Conservation (phyloP, 1,140 invertebrate species). For the Amphibalanus amphitrite region DNA sequence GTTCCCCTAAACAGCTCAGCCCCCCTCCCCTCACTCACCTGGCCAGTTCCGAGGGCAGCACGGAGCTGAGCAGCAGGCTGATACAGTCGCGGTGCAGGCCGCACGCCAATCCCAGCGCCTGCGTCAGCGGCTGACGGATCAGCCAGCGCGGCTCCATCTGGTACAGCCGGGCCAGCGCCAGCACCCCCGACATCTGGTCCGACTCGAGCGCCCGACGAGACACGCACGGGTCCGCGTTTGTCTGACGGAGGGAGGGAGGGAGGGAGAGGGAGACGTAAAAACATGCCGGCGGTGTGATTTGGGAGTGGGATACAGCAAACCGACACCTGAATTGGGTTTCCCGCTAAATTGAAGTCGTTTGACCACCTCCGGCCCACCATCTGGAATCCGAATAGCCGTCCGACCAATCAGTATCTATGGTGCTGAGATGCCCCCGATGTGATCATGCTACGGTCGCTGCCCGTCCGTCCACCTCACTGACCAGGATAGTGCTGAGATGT, state of each 20-base stretch:
- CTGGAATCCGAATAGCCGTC: neutral
- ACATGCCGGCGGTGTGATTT: too few species aligned
- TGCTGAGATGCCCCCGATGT: too few species aligned
- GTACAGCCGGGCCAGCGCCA: slow-evolving; percentile 65
- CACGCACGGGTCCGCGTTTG: neutral
- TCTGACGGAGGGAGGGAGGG: neutral
- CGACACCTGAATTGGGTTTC: too few species aligned
- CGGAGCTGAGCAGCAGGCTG: neutral
- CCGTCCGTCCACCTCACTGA: too few species aligned
- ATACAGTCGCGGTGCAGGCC: neutral
- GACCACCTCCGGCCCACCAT: neutral
- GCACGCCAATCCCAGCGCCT: slow-evolving; percentile 40
- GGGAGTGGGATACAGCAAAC: too few species aligned
- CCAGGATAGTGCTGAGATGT: too few species aligned
- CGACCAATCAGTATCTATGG: neutral
- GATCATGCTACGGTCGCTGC: too few species aligned
- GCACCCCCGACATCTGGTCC: slow-evolving; percentile 53
- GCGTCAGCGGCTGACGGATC: slow-evolving; percentile 53
- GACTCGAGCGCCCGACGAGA: slow-evolving; percentile 23
- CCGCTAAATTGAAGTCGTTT: neutral
- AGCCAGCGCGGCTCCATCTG: slow-evolving; percentile 78
- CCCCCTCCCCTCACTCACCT: neutral
- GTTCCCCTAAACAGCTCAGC: too few species aligned
- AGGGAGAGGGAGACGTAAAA: neutral
- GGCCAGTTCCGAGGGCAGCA: neutral